Base-by-base conservation (phyloP, 2,797 vertebrate genomes). In the Lepus oiostolus region DNA sequence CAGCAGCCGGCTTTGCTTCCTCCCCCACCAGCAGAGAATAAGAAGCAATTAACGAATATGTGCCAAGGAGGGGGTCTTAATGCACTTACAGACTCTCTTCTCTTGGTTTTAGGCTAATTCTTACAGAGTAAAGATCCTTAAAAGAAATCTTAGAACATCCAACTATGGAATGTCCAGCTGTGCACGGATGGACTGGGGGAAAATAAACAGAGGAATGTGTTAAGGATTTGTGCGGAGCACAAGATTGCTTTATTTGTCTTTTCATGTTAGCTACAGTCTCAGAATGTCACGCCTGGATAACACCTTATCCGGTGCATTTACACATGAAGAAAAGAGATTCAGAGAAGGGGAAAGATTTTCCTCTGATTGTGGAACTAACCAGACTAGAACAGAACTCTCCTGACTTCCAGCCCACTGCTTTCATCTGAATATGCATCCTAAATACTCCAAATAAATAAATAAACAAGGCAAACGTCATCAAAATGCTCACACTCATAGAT, bases 91-190 rank as follows among this genome's bases (percentile, higher is more conserved):
- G 72, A 74, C 38, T 77, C 65, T 83, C 54, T 90, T 38, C 54
- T 42, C 85, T 65, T 62, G 19, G 94, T 97, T 96, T 97, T 32
- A 81, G 92, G 91, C 68, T 91, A 74, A 88, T 95, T 95, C 12
- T 94, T 70, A 93, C 88, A 89, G 60, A 54, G 60, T 35, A 95
- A 96, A 91, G 83, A 47, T 24, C 0, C 21, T 65, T 47, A 74
- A 22, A 14, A 35, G 85, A 62, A 72, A 95, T 65, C 90, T 90
- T 81, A 71, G 60, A 81, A 38, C 9, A 16, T 80, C 58, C 62
- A 32, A 38, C 65, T 74, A 13, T 42, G 88, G 84, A 82, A 54
- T 87, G 19, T 90, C 91, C 62, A 87, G 75, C 17, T 85, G 74
- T 94, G 80, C 74, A 90, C 93, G 94, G 70, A 28, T 5, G 90